Evolutionary conservation across 2,888 invertebrate genomes (phyloP).

Genomic region (Ptycholaimellus sp.): DNA sequence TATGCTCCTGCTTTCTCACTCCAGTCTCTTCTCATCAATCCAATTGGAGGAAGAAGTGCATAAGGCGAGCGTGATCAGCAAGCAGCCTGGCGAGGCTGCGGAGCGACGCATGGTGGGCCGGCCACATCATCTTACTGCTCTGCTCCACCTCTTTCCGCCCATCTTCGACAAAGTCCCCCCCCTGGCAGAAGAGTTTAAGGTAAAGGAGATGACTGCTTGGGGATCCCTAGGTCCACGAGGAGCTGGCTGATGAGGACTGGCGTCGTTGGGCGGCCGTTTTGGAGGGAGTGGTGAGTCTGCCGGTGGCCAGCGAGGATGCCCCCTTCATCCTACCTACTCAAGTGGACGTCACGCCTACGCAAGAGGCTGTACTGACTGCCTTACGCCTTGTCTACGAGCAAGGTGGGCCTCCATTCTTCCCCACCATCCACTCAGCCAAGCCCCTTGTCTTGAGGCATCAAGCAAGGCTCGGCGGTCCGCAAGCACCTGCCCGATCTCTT

Average conservation of each 20-base stretch:
- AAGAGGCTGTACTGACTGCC: slow-evolving; percentile 58
- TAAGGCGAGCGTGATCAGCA: no score
- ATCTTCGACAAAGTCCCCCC: slow-evolving; percentile 42
- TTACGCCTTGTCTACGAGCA: slow-evolving; percentile 65
- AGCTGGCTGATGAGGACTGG: no score
- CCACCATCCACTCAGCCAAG: no score
- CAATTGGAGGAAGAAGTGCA: background rate
- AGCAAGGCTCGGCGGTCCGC: slow-evolving; percentile 10
- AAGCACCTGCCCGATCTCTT: slow-evolving; percentile 27
- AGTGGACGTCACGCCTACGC: slow-evolving; percentile 58
- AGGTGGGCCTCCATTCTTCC: no score
- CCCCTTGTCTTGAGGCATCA: no score
- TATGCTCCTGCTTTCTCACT: no score
- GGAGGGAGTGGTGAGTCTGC: slow-evolving; percentile 51
- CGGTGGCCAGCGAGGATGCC: slow-evolving; percentile 52
- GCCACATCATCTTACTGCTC: slow-evolving; percentile 69
- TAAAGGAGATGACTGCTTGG: no score
- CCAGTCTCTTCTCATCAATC: no score
- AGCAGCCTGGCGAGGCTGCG: no score
- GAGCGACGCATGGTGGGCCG: no score
- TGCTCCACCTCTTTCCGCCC: slow-evolving; percentile 80
- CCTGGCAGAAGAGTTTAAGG: no score
- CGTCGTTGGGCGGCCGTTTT: slow-evolving; percentile 47
- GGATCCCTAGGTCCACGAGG: no score
- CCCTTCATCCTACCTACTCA: slow-evolving; percentile 57